Conservation (phyloP, 1,140 invertebrate genomes). For the Parasteatoda tepidariorum region DNA sequence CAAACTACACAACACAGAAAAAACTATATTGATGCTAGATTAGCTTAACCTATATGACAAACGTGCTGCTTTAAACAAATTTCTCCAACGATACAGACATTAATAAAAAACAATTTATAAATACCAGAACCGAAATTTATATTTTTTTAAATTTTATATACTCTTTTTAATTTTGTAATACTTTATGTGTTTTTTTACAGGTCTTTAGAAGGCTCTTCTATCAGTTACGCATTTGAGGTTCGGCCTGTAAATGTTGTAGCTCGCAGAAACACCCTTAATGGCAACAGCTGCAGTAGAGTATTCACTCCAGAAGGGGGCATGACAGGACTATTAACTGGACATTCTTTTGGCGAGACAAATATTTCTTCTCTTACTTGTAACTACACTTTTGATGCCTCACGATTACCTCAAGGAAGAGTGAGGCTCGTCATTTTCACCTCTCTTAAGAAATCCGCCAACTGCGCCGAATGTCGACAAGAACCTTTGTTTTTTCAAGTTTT, state of each 20-base stretch:
- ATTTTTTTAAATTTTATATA: not conserved
- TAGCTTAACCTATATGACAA: too few species aligned
- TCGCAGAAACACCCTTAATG: constrained; percentile 13
- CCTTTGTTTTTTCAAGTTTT: constrained; percentile 16
- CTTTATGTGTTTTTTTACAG: not conserved
- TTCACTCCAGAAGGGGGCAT: constrained; percentile 30
- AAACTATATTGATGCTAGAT: too few species aligned
- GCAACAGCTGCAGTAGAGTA: constrained; percentile 16
- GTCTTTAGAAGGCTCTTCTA: constrained; percentile 63
- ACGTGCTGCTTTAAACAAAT: too few species aligned
- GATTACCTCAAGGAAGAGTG: constrained; percentile 60
- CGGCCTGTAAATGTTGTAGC: constrained; percentile 25
- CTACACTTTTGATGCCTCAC: constrained; percentile 61
- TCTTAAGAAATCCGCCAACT: constrained; percentile 36
- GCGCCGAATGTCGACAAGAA: constrained; percentile 56
- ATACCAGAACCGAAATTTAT: too few species aligned
- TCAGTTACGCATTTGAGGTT: constrained; percentile 63
- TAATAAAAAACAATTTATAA: too few species aligned
- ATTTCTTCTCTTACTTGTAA: constrained; percentile 44
- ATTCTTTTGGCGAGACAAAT: not conserved
- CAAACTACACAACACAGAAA: too few species aligned
- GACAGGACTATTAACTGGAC: constrained; percentile 37
- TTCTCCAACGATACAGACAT: too few species aligned
- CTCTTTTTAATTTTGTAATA: not conserved
- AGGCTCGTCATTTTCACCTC: constrained; percentile 54